phyloP scores from a whole-genome alignment of 2,797 vertebrate genomes.

The Lacerta agilis region DNA sequence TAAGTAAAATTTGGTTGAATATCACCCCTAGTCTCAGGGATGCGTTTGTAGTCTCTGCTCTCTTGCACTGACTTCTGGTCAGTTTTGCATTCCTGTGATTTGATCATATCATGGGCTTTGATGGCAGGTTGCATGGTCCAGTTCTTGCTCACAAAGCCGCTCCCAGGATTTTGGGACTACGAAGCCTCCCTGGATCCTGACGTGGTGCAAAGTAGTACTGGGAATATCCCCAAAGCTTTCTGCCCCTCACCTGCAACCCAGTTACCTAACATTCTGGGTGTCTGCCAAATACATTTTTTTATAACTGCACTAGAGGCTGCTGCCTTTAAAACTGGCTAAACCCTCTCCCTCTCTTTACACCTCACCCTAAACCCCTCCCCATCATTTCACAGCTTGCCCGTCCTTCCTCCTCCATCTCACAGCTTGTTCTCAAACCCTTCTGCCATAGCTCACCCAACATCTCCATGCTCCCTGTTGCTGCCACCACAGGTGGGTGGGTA shows the following conservation, averaged over 20 bases:
- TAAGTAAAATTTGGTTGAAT: too few species aligned
- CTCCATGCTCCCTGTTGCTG: too few species aligned
- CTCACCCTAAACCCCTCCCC: too few species aligned
- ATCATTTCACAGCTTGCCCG: too few species aligned
- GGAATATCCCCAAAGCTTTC: not conserved
- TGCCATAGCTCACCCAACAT: too few species aligned
- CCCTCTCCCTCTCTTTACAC: too few species aligned
- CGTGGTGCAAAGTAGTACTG: not conserved
- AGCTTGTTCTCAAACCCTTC: too few species aligned
- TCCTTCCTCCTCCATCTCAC: too few species aligned
- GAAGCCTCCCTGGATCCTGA: not conserved
- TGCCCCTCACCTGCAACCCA: not conserved
- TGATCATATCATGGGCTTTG: not conserved
- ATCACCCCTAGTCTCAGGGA: not conserved
- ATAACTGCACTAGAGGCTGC: too few species aligned
- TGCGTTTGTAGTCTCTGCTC: not conserved
- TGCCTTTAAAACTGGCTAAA: too few species aligned
- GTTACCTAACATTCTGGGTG: not conserved
- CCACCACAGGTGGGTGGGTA: too few species aligned
- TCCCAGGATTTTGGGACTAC: not conserved
- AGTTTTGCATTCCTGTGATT: not conserved
- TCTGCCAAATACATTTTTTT: not conserved
- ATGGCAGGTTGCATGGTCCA: not conserved
- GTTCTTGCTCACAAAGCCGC: not conserved
- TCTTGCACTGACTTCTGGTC: not conserved